A percentile compares a stretch with the other conserved stretches of the same genome.
Evolutionary conservation across 1,140 invertebrate species (phyloP).

Genomic region (Apocrypta bakeri): DNA sequence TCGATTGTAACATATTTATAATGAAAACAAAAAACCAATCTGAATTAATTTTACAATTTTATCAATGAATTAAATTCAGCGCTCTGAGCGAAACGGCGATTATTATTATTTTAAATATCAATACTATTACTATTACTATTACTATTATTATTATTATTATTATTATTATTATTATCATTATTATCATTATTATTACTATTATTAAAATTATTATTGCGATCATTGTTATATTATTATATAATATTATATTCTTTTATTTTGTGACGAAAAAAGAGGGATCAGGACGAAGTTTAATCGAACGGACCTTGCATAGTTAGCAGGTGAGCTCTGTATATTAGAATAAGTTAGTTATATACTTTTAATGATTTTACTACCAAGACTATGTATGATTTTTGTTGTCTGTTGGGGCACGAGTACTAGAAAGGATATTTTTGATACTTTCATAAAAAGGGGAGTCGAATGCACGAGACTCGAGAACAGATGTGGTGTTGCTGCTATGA

Average conservation of each 20-base stretch:
- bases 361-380: conserved; percentile 66
- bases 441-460: conserved; percentile 71
- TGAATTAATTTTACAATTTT: conserved; percentile 71
- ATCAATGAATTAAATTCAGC: conserved; percentile 59
- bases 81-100: conserved; percentile 56
- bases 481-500: conserved; percentile 5
- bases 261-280: conserved; percentile 55
- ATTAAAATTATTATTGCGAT: conserved; percentile 53
- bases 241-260: conserved; percentile 53
- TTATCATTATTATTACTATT: conserved; percentile 48
- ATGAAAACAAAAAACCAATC: conserved; percentile 61
- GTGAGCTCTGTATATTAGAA: conserved; percentile 56
- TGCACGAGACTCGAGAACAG: conserved; percentile 40
- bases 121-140: conserved; percentile 49
- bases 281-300: conserved; percentile 57
- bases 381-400: conserved; percentile 68
- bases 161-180: conserved; percentile 49
- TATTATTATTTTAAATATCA: conserved; percentile 53
- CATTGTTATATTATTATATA: conserved; percentile 53
- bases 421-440: conserved; percentile 78
- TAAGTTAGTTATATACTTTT: conserved; percentile 63
- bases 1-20: conserved; percentile 71
- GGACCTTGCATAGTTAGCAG: conserved; percentile 54
- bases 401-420: conserved; percentile 70
- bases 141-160: conserved; percentile 49